Percentiles rank a stretch among this genome's conserved stretches.
phyloP scores from a whole-genome alignment of 2,888 invertebrate genomes.

The Amblyjoppa fuscipennis region DNA sequence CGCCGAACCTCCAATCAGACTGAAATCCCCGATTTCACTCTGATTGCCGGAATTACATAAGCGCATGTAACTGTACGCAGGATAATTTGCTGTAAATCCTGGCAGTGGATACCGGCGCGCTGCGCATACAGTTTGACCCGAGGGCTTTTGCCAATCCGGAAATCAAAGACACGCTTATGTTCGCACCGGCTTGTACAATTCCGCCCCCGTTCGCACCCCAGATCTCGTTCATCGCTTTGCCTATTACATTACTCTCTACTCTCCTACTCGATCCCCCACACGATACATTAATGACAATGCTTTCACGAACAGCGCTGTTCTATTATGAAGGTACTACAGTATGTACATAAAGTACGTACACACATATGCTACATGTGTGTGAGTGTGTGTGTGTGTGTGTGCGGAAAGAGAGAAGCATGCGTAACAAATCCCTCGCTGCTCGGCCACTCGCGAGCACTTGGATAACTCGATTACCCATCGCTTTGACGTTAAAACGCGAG shows the following conservation, averaged over 20 bases:
- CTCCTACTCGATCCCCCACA: conserved; percentile 1
- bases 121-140: conserved; percentile 3
- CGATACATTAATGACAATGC: conserved; percentile 39
- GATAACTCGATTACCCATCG: conserved; percentile 50
- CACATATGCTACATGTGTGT: no score
- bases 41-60: neutral
- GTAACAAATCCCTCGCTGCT: conserved; percentile 41
- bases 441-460: conserved; percentile 29
- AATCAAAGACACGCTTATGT: conserved; percentile 33
- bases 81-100: conserved; percentile 4
- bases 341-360: conserved; percentile 14
- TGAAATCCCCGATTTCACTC: neutral
- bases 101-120: neutral
- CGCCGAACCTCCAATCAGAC: neutral
- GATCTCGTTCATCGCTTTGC: conserved; percentile 28
- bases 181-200: neutral
- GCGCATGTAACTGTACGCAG: neutral
- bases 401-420: conserved; percentile 20
- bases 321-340: conserved; percentile 35
- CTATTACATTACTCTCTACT: neutral
- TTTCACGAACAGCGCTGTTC: conserved; percentile 43
- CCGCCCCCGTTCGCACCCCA: conserved; percentile 1
- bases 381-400: neutral
- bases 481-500: conserved; percentile 52
- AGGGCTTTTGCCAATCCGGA: conserved; percentile 22